These are phyloP conservation scores for Pan troglodytes DNA, from an alignment of 2,113 vertebrate species.

Conservation along the genomic window NHGRI_mPanTro3-v2.1_pri NC_086015.1:10177501-10178000, in stretches of 20 bases:
- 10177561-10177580: not conserved
- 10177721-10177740: not conserved
- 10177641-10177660: not conserved
- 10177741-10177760: not conserved
- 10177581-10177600: not conserved
- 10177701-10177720: not conserved
- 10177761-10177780: not conserved
- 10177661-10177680: not conserved
- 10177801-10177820: not conserved
- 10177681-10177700: not conserved
- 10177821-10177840: not conserved
- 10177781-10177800: not conserved
- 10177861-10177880: not conserved
- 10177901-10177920: not conserved
- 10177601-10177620: not conserved
- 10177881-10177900: not conserved
- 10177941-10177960: not conserved
- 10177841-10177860: not conserved
- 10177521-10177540: not conserved
- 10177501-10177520: not conserved
- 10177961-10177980: not conserved
- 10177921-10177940: not conserved
- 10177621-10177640: not conserved
- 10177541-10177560: not conserved
- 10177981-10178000: conserved; percentile 4